Conservation (phyloP, 2,888 invertebrate genomes). For the Anthoptus insignis region DNA sequence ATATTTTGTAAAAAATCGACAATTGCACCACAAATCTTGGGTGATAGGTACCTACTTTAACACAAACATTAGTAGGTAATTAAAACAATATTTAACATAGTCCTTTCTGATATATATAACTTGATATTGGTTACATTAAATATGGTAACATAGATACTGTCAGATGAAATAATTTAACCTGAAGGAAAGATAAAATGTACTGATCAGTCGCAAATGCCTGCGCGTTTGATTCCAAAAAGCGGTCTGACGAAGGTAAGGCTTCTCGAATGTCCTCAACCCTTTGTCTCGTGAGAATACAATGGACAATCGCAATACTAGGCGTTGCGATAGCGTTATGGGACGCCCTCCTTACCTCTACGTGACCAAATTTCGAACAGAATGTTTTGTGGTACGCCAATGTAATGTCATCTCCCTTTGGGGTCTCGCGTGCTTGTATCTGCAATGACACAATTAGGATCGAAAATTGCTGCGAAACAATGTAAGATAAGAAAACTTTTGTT, state of each 20-base stretch:
- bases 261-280: constrained; percentile 78
- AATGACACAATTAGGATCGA: constrained; percentile 42
- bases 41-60: too few species aligned
- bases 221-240: constrained; percentile 75
- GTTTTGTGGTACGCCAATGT: constrained; percentile 74
- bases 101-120: too few species aligned
- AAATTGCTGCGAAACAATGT: constrained; percentile 34
- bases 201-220: constrained; percentile 73
- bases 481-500: constrained; percentile 9
- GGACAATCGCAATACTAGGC: constrained; percentile 81
- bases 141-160: constrained; percentile 41
- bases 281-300: constrained; percentile 84
- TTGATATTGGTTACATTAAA: too few species aligned
- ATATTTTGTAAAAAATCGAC: too few species aligned
- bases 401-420: constrained; percentile 72
- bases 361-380: constrained; percentile 84
- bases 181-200: constrained; percentile 53
- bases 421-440: constrained; percentile 53
- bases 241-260: constrained; percentile 81
- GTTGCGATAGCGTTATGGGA: constrained; percentile 84
- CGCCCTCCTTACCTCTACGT: constrained; percentile 75
- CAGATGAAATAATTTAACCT: constrained; percentile 45
- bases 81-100: too few species aligned
- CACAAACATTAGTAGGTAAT: too few species aligned
- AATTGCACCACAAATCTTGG: too few species aligned